These are phyloP conservation scores for Proterorhinus semilunaris DNA, from an alignment of 2,113 vertebrate species.

Conservation along the genomic window DNA sequence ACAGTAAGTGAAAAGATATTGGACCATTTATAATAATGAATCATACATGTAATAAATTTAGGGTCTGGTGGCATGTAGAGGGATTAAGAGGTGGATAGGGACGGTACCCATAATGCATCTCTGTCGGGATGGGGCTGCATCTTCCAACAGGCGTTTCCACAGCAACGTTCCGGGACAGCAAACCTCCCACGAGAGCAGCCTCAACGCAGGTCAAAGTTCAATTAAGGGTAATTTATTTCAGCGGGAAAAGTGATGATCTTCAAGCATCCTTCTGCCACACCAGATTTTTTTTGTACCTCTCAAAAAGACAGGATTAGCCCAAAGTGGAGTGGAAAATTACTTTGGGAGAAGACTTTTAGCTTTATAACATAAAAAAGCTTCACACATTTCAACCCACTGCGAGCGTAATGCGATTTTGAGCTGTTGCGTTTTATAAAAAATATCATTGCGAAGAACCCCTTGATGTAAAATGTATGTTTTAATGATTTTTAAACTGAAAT, in stretches of 20 bases:
- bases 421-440: neutral
- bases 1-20: slow-evolving; percentile 9
- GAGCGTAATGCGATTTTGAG: neutral
- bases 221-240: slow-evolving; percentile 66
- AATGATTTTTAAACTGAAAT: too few species aligned
- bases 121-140: slow-evolving; percentile 19
- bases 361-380: slow-evolving; percentile 7
- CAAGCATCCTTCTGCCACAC: slow-evolving; percentile 14
- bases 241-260: slow-evolving; percentile 40
- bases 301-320: slow-evolving; percentile 6
- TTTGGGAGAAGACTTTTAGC: neutral
- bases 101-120: slow-evolving; percentile 17
- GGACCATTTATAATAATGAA: neutral
- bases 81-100: neutral
- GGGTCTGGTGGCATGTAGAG: neutral
- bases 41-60: neutral
- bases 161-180: slow-evolving; percentile 58
- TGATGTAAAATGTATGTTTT: too few species aligned
- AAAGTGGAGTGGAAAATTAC: neutral
- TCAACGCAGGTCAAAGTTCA: slow-evolving; percentile 65
- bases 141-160: slow-evolving; percentile 58
- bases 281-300: neutral
- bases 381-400: slow-evolving; percentile 15
- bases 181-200: slow-evolving; percentile 32
- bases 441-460: too few species aligned